Evolutionary conservation across 2,113 vertebrate genomes (phyloP).

Genomic region (Pavo muticus): DNA sequence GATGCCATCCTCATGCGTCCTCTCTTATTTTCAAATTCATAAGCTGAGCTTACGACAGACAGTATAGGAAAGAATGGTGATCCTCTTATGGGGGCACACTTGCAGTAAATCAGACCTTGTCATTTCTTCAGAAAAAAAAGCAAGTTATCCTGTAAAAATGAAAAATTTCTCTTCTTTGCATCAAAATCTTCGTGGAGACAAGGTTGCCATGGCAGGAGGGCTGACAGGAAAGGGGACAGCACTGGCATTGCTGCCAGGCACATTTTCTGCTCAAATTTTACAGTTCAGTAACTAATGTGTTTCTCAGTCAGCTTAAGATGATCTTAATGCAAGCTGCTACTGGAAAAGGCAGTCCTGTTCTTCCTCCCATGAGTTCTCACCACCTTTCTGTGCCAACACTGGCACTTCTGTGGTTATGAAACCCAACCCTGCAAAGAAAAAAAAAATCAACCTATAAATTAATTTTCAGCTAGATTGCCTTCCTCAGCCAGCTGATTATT

Average conservation of each 20-base stretch:
- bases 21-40: not conserved
- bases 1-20: not conserved
- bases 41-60: not conserved
- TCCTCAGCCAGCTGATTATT: not conserved
- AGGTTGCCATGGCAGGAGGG: not conserved
- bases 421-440: not conserved
- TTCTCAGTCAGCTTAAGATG: slow-evolving; percentile 17
- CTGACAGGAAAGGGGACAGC: not conserved
- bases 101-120: not conserved
- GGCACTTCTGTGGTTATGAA: not conserved
- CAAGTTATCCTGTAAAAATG: not conserved
- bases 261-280: not conserved
- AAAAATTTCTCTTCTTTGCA: not conserved
- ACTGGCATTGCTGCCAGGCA: not conserved
- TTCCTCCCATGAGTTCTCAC: not conserved
- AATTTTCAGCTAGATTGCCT: slow-evolving; percentile 35
- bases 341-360: not conserved
- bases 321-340: slow-evolving; percentile 15
- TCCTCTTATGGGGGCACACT: not conserved
- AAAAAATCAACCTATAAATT: not conserved
- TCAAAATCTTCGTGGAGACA: not conserved
- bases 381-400: slow-evolving; percentile 24
- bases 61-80: not conserved
- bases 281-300: slow-evolving; percentile 4
- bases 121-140: not conserved